Conservation (phyloP, 2,888 invertebrate genomes). For the Dermolepida albohirtum region DNA sequence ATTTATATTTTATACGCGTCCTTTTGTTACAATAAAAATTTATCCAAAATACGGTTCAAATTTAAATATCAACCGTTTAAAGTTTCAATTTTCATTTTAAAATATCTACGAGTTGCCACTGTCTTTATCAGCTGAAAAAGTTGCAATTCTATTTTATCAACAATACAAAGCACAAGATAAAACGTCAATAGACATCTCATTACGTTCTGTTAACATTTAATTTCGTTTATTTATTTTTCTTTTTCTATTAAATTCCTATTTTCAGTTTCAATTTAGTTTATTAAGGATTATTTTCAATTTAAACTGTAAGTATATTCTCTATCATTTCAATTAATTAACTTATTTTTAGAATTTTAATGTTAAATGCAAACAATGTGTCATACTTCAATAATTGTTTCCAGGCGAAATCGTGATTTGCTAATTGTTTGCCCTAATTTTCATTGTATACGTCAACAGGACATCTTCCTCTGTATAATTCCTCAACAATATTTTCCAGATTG, state of each 20-base stretch:
- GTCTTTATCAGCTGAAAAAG: too few species aligned
- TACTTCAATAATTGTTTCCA: conserved; percentile 11
- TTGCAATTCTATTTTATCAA: too few species aligned
- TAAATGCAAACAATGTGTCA: conserved; percentile 17
- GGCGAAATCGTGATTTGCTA: background rate
- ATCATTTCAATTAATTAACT: background rate
- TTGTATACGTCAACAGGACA: conserved; percentile 7
- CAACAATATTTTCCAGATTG: background rate
- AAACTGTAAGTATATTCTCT: conserved; percentile 14
- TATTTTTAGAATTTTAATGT: background rate
- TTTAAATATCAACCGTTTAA: too few species aligned
- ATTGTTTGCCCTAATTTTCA: background rate
- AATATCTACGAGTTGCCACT: too few species aligned
- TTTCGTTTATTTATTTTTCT: conserved; percentile 20
- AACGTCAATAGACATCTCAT: too few species aligned
- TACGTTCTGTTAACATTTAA: background rate
- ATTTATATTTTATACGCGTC: too few species aligned
- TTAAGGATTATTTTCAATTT: background rate
- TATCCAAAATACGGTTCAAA: too few species aligned
- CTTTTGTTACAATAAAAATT: too few species aligned
- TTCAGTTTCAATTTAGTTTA: conserved; percentile 3
- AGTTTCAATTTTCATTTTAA: too few species aligned
- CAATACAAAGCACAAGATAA: too few species aligned
- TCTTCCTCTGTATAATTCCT: background rate
- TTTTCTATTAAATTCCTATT: background rate